Evolutionary conservation across 2,888 invertebrate species (phyloP), one percentile per base, ranked within the genome.

Genomic region (Cephus sareptanus): DNA sequence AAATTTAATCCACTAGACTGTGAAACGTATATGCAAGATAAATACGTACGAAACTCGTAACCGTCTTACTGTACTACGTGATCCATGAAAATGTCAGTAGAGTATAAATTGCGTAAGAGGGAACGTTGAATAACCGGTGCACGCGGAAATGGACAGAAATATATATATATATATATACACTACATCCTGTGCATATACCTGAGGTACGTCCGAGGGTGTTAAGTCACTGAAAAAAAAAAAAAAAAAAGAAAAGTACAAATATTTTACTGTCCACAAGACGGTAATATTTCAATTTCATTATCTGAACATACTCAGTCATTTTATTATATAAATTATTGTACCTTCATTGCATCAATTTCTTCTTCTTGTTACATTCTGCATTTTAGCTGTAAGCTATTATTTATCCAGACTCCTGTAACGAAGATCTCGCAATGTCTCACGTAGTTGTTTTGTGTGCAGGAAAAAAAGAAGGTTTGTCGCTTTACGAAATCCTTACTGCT

Each of bases 31-130:
- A 9, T 23, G 23, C 9, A 56, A 23, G 56, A 56, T 56, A 56
- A 56, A 56, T 23, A 56, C 56, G 56, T 56, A 9, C 23, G 56
- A 23, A 9, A 56, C 23, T 23, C 9, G 6, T 56, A 56, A 23
- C 23, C 23, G 23, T 56, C 56, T 23, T 56, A 2, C 23, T 56
- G 56, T 9, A 56, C 56, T 56, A 78, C 78, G 73, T 81, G 82
- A 81, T 79, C 83, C 83, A 83, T 83, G 85, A 88, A 88, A 88
- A 88, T 89, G 86, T 89, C 86, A 85, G 82, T 86, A 88, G 80
- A 82, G 69, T 77, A 80, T 80, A 70, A 31, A 23, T 74, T 77
- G 35, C n/a, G 56, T 34, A 31, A 33, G 71, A 78, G 71, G 79
- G 80, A 68, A 76, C 79, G 84, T 85, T 87, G 84, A 79, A 87